Percentiles rank a stretch among this genome's conserved stretches.
These are phyloP conservation scores for Poecilia gillii DNA, from an alignment of 2,797 vertebrate genomes.

Conservation along the genomic window DNA sequence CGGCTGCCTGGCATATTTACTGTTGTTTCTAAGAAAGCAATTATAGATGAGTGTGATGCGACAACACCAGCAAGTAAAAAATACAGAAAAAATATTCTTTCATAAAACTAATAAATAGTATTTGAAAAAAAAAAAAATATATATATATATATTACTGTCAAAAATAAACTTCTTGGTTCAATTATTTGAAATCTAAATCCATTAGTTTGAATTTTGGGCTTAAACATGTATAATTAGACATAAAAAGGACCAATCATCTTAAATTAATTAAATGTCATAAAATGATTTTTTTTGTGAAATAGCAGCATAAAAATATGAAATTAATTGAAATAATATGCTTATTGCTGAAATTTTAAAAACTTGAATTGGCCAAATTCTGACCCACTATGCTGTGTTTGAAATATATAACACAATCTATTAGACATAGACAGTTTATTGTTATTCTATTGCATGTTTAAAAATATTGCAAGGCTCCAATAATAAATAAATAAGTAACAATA, in stretches of 20 bases:
- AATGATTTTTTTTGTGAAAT: neutral
- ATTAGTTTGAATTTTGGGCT: neutral
- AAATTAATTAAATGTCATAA: neutral
- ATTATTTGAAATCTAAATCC: neutral
- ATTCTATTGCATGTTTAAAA: too few species aligned
- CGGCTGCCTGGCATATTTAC: neutral
- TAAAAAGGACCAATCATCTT: neutral
- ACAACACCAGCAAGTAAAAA: neutral
- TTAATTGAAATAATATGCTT: neutral
- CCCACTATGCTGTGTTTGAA: neutral
- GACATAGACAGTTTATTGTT: too few species aligned
- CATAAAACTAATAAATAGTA: neutral
- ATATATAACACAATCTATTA: neutral
- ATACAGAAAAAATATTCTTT: neutral
- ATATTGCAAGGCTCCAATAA: too few species aligned
- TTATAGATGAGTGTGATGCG: neutral
- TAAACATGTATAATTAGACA: neutral
- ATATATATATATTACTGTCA: too few species aligned
- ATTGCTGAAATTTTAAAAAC: neutral
- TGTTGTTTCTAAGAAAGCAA: slow-evolving; percentile 4
- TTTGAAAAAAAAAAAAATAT: neutral
- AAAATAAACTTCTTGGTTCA: neutral
- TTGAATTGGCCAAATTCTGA: neutral
- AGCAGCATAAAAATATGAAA: neutral
- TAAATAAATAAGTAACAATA: too few species aligned